Percentiles rank a stretch among this genome's conserved stretches.
phyloP scores from a whole-genome alignment of 2,797 vertebrate genomes.

The Cossypha polioptera region DNA sequence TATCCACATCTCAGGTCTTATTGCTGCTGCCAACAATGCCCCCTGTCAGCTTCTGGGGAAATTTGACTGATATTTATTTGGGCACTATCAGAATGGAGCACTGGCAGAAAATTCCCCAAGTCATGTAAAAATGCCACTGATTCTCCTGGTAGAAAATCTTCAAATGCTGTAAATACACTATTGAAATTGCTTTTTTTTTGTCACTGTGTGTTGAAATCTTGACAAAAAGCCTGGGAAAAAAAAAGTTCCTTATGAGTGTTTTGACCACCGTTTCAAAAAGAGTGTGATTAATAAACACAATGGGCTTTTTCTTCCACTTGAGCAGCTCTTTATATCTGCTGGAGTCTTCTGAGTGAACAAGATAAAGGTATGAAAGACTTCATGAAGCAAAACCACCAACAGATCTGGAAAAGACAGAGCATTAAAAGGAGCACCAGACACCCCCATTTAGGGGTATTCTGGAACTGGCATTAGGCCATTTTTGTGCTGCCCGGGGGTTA shows the following conservation, averaged over 20 bases:
- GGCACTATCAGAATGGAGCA: background rate
- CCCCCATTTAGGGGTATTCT: background rate
- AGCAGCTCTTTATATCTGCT: background rate
- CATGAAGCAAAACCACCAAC: background rate
- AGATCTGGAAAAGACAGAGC: background rate
- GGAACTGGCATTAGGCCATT: background rate
- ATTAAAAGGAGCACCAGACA: background rate
- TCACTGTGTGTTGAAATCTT: background rate
- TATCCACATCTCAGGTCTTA: background rate
- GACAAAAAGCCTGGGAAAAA: background rate
- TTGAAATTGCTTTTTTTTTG: background rate
- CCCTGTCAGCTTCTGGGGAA: constrained; percentile 8
- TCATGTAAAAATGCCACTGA: background rate
- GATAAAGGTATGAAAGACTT: constrained; percentile 13
- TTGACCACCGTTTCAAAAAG: background rate
- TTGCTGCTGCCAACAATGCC: background rate
- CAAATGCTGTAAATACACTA: background rate
- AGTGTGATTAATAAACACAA: constrained; percentile 11
- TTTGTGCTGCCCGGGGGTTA: background rate
- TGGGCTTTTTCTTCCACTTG: background rate
- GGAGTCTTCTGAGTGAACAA: background rate
- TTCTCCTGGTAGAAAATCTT: background rate
- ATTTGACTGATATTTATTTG: background rate
- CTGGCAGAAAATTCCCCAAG: background rate
- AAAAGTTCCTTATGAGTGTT: background rate